Evolutionary conservation across 2,113 vertebrate genomes (phyloP).

Genomic region (Enhydra lutris): DNA sequence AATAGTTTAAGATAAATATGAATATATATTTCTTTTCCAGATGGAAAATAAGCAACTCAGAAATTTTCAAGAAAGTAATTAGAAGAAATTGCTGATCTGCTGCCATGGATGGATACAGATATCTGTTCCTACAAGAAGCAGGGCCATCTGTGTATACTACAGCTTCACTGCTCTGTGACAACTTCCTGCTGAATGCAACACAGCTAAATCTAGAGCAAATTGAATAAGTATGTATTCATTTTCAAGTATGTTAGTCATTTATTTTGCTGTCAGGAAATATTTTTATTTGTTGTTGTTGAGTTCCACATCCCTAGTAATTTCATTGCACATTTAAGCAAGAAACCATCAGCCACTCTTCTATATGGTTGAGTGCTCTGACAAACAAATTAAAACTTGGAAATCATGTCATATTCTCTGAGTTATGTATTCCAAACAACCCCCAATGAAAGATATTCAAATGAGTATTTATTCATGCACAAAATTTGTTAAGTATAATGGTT

Average conservation of each 20-base stretch:
- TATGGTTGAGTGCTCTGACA: neutral
- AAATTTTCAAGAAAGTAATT: slow-evolving; percentile 60
- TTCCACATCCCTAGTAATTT: slow-evolving; percentile 2
- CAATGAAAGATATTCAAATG: neutral
- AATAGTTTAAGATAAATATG: neutral
- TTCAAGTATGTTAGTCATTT: slow-evolving; percentile 58
- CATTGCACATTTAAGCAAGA: slow-evolving; percentile 30
- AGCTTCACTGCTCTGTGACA: slow-evolving; percentile 48
- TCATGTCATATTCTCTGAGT: neutral
- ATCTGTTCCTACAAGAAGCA: slow-evolving; percentile 35
- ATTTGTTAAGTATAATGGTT: neutral
- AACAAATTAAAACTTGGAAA: slow-evolving; percentile 16
- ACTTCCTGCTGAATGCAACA: slow-evolving; percentile 56
- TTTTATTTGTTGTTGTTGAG: neutral
- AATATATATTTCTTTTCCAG: neutral
- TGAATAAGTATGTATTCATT: slow-evolving; percentile 21
- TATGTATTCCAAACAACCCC: neutral
- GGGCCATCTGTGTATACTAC: slow-evolving; percentile 58
- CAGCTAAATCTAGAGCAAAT: slow-evolving; percentile 56
- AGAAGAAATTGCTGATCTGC: slow-evolving; percentile 59
- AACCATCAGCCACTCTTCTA: neutral
- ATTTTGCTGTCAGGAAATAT: slow-evolving; percentile 42
- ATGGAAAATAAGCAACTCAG: slow-evolving; percentile 48
- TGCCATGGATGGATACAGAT: slow-evolving; percentile 49
- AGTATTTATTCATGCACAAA: neutral